phyloP scores from a whole-genome alignment of 2,888 invertebrate species.

The Scaptomyza caliginosa region DNA sequence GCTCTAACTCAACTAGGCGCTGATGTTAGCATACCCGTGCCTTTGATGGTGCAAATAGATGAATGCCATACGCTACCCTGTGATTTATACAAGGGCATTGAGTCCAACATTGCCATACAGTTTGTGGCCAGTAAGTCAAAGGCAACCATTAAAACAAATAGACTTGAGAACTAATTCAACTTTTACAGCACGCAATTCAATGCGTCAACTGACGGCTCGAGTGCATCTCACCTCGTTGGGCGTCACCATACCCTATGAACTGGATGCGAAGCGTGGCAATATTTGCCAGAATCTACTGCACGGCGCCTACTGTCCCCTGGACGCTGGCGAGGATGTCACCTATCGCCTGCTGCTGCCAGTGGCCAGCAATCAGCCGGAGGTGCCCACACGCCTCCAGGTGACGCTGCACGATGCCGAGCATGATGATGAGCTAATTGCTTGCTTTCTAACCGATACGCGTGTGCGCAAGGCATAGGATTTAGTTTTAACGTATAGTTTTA shows the following conservation, averaged over 20 bases:
- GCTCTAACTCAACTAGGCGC: slow-evolving; percentile 64
- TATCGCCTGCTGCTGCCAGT: slow-evolving; percentile 80
- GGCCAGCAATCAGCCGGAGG: slow-evolving; percentile 66
- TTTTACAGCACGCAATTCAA: slow-evolving; percentile 62
- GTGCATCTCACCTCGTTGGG: slow-evolving; percentile 70
- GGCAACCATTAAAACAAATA: background rate
- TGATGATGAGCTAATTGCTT: slow-evolving; percentile 61
- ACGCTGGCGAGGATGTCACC: slow-evolving; percentile 80
- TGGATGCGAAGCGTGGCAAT: slow-evolving; percentile 64
- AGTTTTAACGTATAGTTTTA: slow-evolving; percentile 14
- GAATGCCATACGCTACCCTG: slow-evolving; percentile 74
- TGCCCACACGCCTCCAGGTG: slow-evolving; percentile 75
- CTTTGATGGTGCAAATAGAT: slow-evolving; percentile 73
- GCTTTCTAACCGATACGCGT: slow-evolving; percentile 75
- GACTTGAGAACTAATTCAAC: background rate
- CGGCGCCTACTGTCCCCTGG: slow-evolving; percentile 82
- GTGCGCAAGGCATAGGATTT: slow-evolving; percentile 50
- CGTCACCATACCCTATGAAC: slow-evolving; percentile 58
- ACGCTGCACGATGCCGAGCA: slow-evolving; percentile 65
- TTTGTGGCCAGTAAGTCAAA: slow-evolving; percentile 79
- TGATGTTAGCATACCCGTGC: slow-evolving; percentile 45
- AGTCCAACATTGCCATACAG: slow-evolving; percentile 71
- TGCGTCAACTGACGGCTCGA: slow-evolving; percentile 53
- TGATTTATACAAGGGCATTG: slow-evolving; percentile 58
- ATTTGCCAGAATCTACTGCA: slow-evolving; percentile 80